Percentiles rank a stretch among this genome's conserved stretches.
These are phyloP conservation scores for Oryzias curvinotus DNA, from an alignment of 2,113 vertebrate species.

Conservation along the genomic window DNA sequence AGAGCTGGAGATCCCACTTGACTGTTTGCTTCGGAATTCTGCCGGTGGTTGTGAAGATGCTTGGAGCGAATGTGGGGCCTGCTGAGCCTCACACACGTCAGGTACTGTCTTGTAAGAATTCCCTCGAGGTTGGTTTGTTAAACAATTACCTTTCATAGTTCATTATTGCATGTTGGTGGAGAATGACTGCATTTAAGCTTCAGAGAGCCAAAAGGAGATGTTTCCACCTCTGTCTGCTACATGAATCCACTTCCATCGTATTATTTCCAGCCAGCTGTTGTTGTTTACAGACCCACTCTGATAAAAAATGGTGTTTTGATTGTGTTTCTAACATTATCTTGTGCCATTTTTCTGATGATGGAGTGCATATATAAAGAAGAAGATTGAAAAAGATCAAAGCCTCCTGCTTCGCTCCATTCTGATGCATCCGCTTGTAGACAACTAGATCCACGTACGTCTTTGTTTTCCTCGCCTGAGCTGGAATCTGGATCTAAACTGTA, in stretches of 20 bases:
- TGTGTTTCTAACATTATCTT: no score
- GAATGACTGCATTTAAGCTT: constrained; percentile 69
- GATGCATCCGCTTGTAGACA: no score
- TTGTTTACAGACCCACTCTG: no score
- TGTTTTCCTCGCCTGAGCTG: no score
- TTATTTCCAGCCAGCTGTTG: no score
- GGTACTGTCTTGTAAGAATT: constrained; percentile 82
- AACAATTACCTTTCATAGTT: constrained; percentile 87
- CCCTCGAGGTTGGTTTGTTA: constrained; percentile 77
- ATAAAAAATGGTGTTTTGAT: not conserved
- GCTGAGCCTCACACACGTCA: constrained; percentile 80
- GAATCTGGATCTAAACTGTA: no score
- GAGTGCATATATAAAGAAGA: no score
- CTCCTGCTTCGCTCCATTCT: no score
- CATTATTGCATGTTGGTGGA: constrained; percentile 77
- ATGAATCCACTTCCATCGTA: constrained; percentile 1
- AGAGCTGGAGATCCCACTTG: constrained; percentile 84
- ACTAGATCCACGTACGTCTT: no score
- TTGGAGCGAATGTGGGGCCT: constrained; percentile 35
- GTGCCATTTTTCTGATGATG: no score
- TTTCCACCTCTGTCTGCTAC: constrained; percentile 13
- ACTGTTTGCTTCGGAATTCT: constrained; percentile 77
- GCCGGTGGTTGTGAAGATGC: constrained; percentile 37
- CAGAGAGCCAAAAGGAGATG: constrained; percentile 20
- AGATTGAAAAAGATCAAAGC: no score